Base-by-base conservation (phyloP, 2,797 vertebrate species). In the Lepilemur septentrionalis region DNA sequence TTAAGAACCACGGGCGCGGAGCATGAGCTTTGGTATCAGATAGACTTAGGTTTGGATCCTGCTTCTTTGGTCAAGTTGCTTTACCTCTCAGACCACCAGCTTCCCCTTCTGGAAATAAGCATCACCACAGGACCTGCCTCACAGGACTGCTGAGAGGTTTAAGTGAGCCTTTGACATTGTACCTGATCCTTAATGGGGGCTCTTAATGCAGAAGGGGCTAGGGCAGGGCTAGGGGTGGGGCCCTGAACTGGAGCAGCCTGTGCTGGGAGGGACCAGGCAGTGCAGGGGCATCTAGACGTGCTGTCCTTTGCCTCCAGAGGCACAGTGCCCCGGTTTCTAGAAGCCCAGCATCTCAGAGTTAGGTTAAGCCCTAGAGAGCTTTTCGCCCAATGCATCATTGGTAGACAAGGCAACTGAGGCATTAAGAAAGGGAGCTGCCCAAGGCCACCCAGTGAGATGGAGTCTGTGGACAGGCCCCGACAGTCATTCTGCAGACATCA, bases 161-260 rank as follows among this genome's bases (percentile, higher is more conserved):
- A 41, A 23, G n/a, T 35, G 89, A 76, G 46, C 38, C 87, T n/a
- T 11, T 0, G 4, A 22, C 41, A 72, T 2, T n/a, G 23, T 8
- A 1, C 1, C 0, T 32, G 48, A 32, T 59, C 43, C 75, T 73
- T 18, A 38, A 61, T 4, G 4, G 41, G 32, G 52, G 35, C 50
- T 82, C 28, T 50, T 86, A 25, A 1, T 32, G 17, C 12, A 17
- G 52, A 70, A 75, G 25, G 41, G 59, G 85, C 30, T 23, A 14
- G 38, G 32, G 23, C 0, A 0, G 1, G 50, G 43, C 5, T 12
- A n/a, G 52, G 8, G 22, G 5, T 2, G 23, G 85, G 35, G 20
- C 3, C 84, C 17, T 46, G 35, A 61, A 32, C 50, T 32, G 43
- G 5, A 48, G 15, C 32, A 15, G 23, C 65, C 46, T 22, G 38